phyloP scores from a whole-genome alignment of 2,113 vertebrate species.

The Philantomba maxwellii region DNA sequence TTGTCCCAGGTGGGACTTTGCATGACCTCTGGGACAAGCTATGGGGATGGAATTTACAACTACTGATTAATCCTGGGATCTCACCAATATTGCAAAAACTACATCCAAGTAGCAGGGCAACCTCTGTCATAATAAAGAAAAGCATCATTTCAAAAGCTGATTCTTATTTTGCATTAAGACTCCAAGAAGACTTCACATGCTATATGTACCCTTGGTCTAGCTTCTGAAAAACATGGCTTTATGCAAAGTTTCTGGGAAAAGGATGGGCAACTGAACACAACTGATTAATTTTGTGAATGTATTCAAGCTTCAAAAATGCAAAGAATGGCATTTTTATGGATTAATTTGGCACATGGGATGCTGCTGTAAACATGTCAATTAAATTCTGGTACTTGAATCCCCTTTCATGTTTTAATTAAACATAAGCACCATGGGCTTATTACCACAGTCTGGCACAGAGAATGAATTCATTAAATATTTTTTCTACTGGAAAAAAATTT shows the following conservation, averaged over 20 bases:
- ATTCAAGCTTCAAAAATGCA: slow-evolving; percentile 46
- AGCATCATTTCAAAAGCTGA: not conserved
- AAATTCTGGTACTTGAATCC: slow-evolving; percentile 45
- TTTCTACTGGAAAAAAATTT: slow-evolving; percentile 24
- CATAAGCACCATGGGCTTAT: slow-evolving; percentile 45
- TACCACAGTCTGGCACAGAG: slow-evolving; percentile 58
- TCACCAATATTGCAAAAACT: not conserved
- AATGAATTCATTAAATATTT: slow-evolving; percentile 26
- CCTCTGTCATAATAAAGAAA: not conserved
- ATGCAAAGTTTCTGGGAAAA: not conserved
- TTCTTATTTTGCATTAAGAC: not conserved
- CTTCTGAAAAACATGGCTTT: slow-evolving; percentile 33
- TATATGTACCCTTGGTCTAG: not conserved
- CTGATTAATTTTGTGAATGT: slow-evolving; percentile 52
- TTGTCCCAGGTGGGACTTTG: not conserved
- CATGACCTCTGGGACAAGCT: not conserved
- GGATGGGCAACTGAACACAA: slow-evolving; percentile 20
- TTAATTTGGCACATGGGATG: slow-evolving; percentile 51
- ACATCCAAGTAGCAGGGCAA: not conserved
- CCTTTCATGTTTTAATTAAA: slow-evolving; percentile 67
- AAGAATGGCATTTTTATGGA: slow-evolving; percentile 54
- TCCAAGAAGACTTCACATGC: not conserved
- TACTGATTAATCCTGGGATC: not conserved
- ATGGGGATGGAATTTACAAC: not conserved
- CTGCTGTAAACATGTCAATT: slow-evolving; percentile 54